A percentile compares a stretch with the other conserved stretches of the same genome.
Evolutionary conservation across 2,888 invertebrate genomes (phyloP).

Genomic region (Calameuta idolon): DNA sequence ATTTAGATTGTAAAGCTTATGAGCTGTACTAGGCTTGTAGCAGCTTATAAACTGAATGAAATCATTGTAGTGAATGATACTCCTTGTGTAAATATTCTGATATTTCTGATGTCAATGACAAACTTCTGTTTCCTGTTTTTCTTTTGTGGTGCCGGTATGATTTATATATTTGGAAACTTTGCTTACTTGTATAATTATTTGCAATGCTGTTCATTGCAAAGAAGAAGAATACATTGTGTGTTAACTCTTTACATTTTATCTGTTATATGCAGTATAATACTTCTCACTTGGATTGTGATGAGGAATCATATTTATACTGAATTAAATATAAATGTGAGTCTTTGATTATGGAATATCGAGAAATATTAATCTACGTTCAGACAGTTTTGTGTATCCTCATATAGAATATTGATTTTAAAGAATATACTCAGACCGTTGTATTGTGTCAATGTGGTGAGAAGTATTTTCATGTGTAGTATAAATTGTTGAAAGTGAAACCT

Average conservation of each 20-base stretch:
- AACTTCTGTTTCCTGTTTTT: not conserved
- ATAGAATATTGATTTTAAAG: not conserved
- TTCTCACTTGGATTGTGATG: not conserved
- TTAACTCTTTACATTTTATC: not conserved
- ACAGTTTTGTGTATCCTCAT: not conserved
- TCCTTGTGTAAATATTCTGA: not conserved
- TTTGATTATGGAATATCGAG: not conserved
- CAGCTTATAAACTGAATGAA: not conserved
- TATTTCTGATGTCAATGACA: not conserved
- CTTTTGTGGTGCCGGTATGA: not conserved
- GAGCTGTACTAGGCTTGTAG: not conserved
- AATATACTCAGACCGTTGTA: not conserved
- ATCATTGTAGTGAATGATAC: not conserved
- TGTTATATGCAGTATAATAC: not conserved
- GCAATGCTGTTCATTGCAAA: not conserved
- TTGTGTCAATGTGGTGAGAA: not conserved
- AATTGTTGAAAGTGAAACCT: not conserved
- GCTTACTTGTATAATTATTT: not conserved
- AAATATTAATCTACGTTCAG: not conserved
- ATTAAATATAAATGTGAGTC: not conserved
- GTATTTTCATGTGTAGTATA: not conserved
- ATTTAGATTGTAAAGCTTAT: not conserved
- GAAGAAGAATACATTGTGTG: not conserved
- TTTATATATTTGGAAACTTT: not conserved
- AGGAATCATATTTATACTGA: not conserved